Evolutionary conservation across 2,113 vertebrate genomes (phyloP), one percentile per base, ranked within the genome.

Genomic region (Kryptolebias marmoratus): DNA sequence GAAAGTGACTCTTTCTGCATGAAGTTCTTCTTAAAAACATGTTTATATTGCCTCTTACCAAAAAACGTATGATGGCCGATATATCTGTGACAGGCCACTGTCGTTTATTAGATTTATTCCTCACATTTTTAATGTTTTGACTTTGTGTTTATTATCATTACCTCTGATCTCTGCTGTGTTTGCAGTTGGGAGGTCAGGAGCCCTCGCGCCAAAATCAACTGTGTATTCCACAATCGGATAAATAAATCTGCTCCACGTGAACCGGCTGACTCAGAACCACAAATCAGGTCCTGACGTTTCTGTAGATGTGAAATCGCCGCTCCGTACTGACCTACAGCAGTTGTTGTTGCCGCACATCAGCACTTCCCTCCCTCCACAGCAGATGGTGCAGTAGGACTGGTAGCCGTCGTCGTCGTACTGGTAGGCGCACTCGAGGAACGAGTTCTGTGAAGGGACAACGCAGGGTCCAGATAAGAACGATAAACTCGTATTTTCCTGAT

Each of bases 281-380:
- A 6, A 3, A 68, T 84, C 65, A 47, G 4, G 0, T 22, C 60
- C 28, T 48, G 71, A 69, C 68, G 39, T 67, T 83, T 68, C 9
- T 50, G 58, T 31, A 55, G 10, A 69, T 14, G 27, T 69, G 62
- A 82, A 82, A 79, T 52, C 9, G 11, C 18, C 16, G 59, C 0
- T 6, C 12, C 4, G 52, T 28, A 61, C 95, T 73, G 83, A 98
- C 97, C 97, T 95, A 92, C 97, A 98, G 87, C 97, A 98, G 91
- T 98, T 99, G 93, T 98, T 99, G 95, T 98, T 98, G 63, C 97
- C 97, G 1, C 97, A 98, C 97, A 99, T 99, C 59, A 99, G 96
- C 81, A 98, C 97, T 93, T 99, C 97, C 0, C 97, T 95, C 12
- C 97, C 97, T 4, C 97, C 97, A 1, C 97, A 99, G 94, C 97